These are phyloP conservation scores for Phalacrocorax carbo DNA, from an alignment of 2,113 vertebrate genomes.

Conservation along the genomic window DNA sequence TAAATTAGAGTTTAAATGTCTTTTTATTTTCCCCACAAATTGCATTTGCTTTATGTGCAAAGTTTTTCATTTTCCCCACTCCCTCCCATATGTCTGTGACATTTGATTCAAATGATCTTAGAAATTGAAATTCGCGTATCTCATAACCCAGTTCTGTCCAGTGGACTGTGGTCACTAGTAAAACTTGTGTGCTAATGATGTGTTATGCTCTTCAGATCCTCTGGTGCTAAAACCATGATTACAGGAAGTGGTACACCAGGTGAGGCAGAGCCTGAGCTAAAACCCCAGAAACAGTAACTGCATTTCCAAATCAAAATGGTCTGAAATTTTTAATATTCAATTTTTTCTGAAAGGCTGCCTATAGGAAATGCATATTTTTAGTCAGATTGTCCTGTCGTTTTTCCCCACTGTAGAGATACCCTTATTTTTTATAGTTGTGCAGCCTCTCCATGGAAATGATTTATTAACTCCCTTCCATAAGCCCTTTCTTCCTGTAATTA, in stretches of 20 bases:
- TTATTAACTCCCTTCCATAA: background rate
- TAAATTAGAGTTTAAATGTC: background rate
- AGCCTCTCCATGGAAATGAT: background rate
- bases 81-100: background rate
- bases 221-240: background rate
- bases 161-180: background rate
- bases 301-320: background rate
- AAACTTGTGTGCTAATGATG: background rate
- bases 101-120: background rate
- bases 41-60: background rate
- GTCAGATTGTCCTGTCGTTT: background rate
- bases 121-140: background rate
- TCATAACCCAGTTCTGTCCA: background rate
- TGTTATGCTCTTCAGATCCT: background rate
- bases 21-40: background rate
- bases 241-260: background rate
- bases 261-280: background rate
- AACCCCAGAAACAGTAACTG: background rate
- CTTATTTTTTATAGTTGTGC: background rate
- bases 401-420: background rate
- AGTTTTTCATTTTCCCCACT: background rate
- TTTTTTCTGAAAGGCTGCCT: background rate
- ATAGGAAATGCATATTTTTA: background rate
- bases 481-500: background rate
- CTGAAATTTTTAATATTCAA: background rate